Percentiles rank a stretch among this genome's conserved stretches.
These are phyloP conservation scores for Aphelenchoides besseyi DNA, from an alignment of 1,140 invertebrate species.

Conservation along the genomic window DNA sequence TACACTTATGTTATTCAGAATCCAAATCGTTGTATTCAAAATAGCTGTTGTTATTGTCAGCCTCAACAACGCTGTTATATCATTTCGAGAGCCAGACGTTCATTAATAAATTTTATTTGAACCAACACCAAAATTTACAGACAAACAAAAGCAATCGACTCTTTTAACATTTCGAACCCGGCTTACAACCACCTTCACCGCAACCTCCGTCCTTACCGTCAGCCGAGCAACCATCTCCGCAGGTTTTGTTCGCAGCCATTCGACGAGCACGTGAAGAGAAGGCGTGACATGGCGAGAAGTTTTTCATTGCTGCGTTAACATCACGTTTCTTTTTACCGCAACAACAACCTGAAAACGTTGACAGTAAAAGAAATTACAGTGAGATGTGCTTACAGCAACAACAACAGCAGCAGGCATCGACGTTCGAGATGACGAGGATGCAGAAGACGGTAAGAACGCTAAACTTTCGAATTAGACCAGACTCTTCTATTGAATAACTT, in stretches of 20 bases:
- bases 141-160: neutral
- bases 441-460: conserved; percentile 8
- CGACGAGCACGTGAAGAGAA: neutral
- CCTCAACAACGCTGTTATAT: neutral
- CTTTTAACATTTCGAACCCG: neutral
- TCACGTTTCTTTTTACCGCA: neutral
- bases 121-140: neutral
- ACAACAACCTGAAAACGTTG: neutral
- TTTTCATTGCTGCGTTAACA: conserved; percentile 1
- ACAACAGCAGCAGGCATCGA: conserved; percentile 8
- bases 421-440: neutral
- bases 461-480: neutral
- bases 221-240: neutral
- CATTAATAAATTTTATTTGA: too few species aligned
- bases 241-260: neutral
- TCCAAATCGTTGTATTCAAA: neutral
- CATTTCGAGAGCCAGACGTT: neutral
- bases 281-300: conserved; percentile 2
- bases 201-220: conserved; percentile 9
- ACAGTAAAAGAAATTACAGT: neutral
- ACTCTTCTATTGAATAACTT: neutral
- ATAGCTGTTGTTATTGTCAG: neutral
- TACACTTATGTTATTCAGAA: neutral
- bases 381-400: neutral
- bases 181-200: neutral